Percentiles rank a stretch among this genome's conserved stretches.
phyloP scores from a whole-genome alignment of 2,113 vertebrate species.

The Alosa alosa region DNA sequence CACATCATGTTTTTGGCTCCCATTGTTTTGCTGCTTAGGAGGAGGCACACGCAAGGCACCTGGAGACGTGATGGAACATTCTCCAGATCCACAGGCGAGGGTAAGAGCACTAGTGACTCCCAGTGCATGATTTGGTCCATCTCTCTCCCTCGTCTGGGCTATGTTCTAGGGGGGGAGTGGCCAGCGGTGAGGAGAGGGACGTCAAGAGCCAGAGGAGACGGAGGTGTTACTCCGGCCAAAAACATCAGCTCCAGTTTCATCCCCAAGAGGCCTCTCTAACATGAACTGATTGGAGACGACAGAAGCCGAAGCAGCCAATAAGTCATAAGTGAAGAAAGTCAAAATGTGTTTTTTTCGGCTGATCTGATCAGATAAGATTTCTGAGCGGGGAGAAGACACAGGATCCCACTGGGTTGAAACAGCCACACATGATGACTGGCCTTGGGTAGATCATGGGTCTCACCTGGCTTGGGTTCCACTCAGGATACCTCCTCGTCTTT shows the following conservation, averaged over 20 bases:
- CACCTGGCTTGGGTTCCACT: no score
- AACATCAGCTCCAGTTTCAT: not conserved
- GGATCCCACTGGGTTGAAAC: not conserved
- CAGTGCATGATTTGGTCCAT: not conserved
- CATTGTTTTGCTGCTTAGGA: not conserved
- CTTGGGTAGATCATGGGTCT: not conserved
- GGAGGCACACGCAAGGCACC: not conserved
- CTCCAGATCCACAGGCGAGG: no score
- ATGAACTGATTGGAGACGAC: not conserved
- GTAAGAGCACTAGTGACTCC: not conserved
- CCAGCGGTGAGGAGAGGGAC: conserved; percentile 10
- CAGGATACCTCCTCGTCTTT: no score
- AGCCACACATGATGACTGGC: not conserved
- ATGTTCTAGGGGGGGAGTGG: not conserved
- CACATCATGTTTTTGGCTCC: not conserved
- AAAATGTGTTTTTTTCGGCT: not conserved
- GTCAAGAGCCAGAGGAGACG: not conserved
- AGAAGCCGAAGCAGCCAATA: not conserved
- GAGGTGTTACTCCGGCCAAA: conserved; percentile 17
- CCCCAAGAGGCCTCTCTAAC: not conserved
- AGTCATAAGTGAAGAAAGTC: not conserved
- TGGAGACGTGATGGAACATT: not conserved
- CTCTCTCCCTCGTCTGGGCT: not conserved
- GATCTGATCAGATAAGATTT: not conserved
- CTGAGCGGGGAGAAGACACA: not conserved